phyloP scores from a whole-genome alignment of 2,113 vertebrate species.

The Rhynchomys soricoides region DNA sequence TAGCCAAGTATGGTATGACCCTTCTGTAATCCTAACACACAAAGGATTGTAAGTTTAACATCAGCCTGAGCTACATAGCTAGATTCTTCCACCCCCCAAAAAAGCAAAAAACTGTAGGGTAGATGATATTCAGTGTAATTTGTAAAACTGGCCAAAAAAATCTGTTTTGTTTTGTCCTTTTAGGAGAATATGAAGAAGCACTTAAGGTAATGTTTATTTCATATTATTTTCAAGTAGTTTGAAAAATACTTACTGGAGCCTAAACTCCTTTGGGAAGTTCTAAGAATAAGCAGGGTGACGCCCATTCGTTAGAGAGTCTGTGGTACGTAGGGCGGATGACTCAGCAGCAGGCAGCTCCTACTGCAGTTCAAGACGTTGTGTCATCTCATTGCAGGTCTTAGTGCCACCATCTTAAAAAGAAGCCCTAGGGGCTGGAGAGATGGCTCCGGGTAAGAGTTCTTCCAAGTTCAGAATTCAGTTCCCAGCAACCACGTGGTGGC shows the following conservation, averaged over 20 bases:
- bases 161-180: conserved; percentile 73
- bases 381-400: neutral
- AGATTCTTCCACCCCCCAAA: neutral
- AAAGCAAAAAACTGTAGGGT: neutral
- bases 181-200: conserved; percentile 98
- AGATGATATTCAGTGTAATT: neutral
- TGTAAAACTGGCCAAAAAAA: neutral
- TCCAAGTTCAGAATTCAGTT: too few species aligned
- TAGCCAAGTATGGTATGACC: neutral
- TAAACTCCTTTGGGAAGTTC: conserved; percentile 15
- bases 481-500: too few species aligned
- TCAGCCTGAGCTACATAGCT: neutral
- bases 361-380: neutral
- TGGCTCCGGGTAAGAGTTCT: too few species aligned
- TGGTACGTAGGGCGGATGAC: neutral
- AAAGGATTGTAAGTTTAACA: neutral
- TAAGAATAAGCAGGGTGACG: conserved; percentile 23
- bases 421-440: too few species aligned
- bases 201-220: conserved; percentile 92
- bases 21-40: neutral
- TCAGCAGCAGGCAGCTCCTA: neutral
- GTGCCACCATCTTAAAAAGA: neutral
- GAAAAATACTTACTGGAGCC: neutral
- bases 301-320: neutral
- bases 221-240: conserved; percentile 64